Conservation (phyloP, 2,888 invertebrate genomes). For the Diarsia rubi region DNA sequence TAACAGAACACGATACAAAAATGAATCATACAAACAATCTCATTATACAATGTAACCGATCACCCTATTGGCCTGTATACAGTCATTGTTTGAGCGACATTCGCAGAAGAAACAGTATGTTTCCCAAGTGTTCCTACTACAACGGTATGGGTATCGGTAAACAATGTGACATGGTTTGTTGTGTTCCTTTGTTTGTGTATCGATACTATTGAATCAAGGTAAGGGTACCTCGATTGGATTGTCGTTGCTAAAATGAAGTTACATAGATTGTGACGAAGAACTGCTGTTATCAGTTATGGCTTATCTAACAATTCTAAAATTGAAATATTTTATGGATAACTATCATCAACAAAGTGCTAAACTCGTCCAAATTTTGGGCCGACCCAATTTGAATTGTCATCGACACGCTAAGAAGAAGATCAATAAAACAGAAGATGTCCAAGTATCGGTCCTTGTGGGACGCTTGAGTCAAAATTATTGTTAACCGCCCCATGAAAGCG, state of each 20-base stretch:
- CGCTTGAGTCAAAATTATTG: neutral
- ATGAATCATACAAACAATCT: conserved; percentile 58
- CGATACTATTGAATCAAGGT: conserved; percentile 44
- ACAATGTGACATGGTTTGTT: conserved; percentile 74
- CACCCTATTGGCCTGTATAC: conserved; percentile 75
- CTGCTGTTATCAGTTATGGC: neutral
- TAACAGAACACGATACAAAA: conserved; percentile 55
- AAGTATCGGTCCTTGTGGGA: conserved; percentile 6
- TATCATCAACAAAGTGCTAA: neutral
- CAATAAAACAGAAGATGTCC: neutral
- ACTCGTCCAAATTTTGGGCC: no score
- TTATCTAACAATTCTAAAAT: neutral
- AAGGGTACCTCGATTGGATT: conserved; percentile 28
- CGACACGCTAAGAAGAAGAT: no score
- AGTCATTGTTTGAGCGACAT: conserved; percentile 77
- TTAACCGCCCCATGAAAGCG: neutral
- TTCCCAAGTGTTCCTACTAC: conserved; percentile 76
- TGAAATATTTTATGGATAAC: neutral
- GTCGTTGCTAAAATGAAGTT: neutral
- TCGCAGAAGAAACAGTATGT: conserved; percentile 65
- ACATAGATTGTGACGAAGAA: neutral
- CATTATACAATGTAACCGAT: conserved; percentile 77
- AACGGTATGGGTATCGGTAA: conserved; percentile 71
- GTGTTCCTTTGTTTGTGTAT: conserved; percentile 65
- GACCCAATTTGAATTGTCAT: no score